A percentile compares a stretch with the other conserved stretches of the same genome.
phyloP scores from a whole-genome alignment of 2,113 vertebrate species.

The Vimba vimba region DNA sequence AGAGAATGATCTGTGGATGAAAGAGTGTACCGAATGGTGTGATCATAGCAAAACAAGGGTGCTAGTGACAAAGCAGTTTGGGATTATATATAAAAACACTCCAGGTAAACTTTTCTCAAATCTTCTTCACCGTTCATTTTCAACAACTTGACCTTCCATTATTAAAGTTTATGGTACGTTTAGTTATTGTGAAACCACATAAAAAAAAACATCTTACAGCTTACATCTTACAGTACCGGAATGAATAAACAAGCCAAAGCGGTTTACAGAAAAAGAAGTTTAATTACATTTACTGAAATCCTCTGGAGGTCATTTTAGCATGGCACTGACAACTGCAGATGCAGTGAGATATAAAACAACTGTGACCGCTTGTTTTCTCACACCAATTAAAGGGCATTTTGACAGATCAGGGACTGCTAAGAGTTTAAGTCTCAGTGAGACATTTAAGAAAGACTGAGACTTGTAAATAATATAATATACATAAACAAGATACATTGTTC shows the following conservation, averaged over 20 bases:
- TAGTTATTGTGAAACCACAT: neutral
- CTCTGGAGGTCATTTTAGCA: neutral
- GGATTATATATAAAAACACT: neutral
- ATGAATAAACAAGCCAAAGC: neutral
- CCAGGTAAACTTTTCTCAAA: neutral
- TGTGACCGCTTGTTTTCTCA: slow-evolving; percentile 65
- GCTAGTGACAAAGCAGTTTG: slow-evolving; percentile 57
- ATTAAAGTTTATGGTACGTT: neutral
- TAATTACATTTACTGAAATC: slow-evolving; percentile 7
- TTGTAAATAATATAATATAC: neutral
- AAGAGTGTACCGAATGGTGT: neutral
- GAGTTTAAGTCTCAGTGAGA: slow-evolving; percentile 75
- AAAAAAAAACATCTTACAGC: neutral
- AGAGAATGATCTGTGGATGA: neutral
- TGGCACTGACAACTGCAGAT: slow-evolving; percentile 2
- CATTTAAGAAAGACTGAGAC: slow-evolving; percentile 69
- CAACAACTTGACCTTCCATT: neutral
- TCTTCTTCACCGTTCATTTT: neutral
- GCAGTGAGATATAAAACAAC: slow-evolving; percentile 16
- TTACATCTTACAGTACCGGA: neutral
- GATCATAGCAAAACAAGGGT: slow-evolving; percentile 69
- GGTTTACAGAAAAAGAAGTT: neutral
- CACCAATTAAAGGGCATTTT: slow-evolving; percentile 78
- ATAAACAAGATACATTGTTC: neutral
- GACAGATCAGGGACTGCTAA: slow-evolving; percentile 74